A percentile compares a stretch with the other conserved stretches of the same genome.
phyloP scores from a whole-genome alignment of 1,140 invertebrate genomes.

The Medauroidea extradentata region DNA sequence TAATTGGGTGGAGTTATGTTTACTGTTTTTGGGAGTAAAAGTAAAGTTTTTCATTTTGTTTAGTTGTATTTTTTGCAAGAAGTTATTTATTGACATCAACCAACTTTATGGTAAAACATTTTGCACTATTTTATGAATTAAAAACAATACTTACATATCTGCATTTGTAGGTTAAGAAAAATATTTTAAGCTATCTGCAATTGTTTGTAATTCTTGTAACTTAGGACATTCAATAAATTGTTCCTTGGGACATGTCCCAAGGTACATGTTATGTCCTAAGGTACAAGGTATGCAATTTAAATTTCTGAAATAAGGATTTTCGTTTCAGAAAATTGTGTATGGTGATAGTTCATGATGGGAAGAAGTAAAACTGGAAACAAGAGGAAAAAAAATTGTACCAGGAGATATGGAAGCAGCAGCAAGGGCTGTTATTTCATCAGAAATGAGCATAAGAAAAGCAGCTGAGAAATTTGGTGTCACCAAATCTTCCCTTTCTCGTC shows the following conservation, averaged over 20 bases:
- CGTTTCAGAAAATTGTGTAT: no score
- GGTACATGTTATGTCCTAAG: conserved; percentile 2
- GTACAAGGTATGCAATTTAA: background rate
- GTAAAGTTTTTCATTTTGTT: no score
- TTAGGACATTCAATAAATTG: background rate
- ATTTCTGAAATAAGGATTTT: no score
- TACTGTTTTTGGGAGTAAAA: background rate
- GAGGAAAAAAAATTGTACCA: background rate
- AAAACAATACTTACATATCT: background rate
- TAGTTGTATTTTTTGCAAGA: no score
- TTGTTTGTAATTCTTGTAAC: background rate
- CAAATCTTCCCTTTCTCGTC: conserved; percentile 1
- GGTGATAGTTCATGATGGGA: background rate
- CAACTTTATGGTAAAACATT: background rate
- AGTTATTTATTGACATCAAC: background rate
- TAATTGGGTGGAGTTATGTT: background rate
- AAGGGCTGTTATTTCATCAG: background rate
- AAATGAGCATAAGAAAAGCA: background rate
- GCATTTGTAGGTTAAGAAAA: background rate
- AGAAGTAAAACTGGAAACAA: background rate
- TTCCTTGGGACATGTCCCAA: conserved; percentile 4
- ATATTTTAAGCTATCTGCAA: background rate
- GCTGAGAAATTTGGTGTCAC: background rate
- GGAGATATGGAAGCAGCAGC: background rate
- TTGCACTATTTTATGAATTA: background rate